phyloP scores from a whole-genome alignment of 2,797 vertebrate species.

The Phrynocephalus vlangalii region DNA sequence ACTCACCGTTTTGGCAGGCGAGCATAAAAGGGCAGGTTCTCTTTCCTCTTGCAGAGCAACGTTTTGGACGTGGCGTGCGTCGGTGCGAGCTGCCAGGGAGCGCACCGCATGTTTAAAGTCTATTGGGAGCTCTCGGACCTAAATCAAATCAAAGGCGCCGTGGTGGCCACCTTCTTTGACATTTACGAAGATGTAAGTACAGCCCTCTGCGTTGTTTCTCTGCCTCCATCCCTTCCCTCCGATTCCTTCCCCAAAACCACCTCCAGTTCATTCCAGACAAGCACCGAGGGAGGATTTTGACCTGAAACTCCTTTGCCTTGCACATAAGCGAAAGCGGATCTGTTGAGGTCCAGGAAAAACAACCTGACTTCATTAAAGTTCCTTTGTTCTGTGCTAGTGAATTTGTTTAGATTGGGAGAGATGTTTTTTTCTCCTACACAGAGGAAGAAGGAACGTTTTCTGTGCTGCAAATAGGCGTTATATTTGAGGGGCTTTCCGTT shows the following conservation, averaged over 20 bases:
- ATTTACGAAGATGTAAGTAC: constrained; percentile 97
- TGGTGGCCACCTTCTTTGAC: constrained; percentile 94
- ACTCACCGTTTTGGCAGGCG: no score
- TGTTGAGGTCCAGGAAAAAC: constrained; percentile 21
- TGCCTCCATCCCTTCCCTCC: constrained; percentile 39
- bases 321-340: constrained; percentile 49
- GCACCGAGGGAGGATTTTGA: constrained; percentile 17
- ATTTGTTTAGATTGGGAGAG: no score
- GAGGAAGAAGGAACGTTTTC: no score
- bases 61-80: constrained; percentile 89
- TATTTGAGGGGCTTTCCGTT: not conserved
- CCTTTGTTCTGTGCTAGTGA: constrained; percentile 3
- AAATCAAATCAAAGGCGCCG: constrained; percentile 86
- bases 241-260: constrained; percentile 11
- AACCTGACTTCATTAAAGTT: not conserved
- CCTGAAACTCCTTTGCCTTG: constrained; percentile 28
- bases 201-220: constrained; percentile 21
- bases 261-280: not conserved
- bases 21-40: no score
- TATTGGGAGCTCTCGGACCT: constrained; percentile 93
- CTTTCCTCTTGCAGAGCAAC: constrained; percentile 95
- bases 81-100: constrained; percentile 78
- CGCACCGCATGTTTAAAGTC: constrained; percentile 88
- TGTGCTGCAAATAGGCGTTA: no score
- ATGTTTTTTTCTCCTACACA: no score